phyloP scores from a whole-genome alignment of 2,113 vertebrate species.

The Nothobranchius kuhntae region DNA sequence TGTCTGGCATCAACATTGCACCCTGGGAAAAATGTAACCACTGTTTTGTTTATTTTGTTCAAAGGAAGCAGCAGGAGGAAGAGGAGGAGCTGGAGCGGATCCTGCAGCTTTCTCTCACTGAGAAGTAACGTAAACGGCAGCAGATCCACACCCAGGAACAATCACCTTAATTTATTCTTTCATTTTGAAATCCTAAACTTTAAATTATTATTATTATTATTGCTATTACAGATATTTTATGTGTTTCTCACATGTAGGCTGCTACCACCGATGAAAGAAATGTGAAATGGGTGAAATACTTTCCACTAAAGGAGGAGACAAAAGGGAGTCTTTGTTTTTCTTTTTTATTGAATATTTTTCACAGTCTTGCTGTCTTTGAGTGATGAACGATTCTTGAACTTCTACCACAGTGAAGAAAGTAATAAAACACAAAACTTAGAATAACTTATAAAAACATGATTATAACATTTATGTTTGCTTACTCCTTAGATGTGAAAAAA shows the following conservation, averaged over 20 bases:
- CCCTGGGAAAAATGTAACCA: too few relatives aligned
- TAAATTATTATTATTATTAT: conserved; percentile 71
- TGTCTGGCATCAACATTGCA: too few relatives aligned
- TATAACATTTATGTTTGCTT: conserved; percentile 72
- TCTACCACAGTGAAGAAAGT: conserved; percentile 52
- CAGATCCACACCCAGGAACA: conserved; percentile 42
- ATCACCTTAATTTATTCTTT: conserved; percentile 76
- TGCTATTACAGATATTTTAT: conserved; percentile 56
- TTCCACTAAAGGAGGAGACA: conserved; percentile 27
- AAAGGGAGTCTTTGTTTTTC: conserved; percentile 47
- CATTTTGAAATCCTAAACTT: conserved; percentile 67
- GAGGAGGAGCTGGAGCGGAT: conserved; percentile 91
- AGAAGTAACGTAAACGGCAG: conserved; percentile 81
- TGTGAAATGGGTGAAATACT: background rate
- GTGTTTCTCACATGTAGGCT: conserved; percentile 60
- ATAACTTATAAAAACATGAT: conserved; percentile 59
- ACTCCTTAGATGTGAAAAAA: conserved; percentile 67
- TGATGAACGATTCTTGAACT: conserved; percentile 67
- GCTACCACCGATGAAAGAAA: conserved; percentile 39
- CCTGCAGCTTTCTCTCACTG: conserved; percentile 90
- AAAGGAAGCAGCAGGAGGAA: conserved; percentile 77
- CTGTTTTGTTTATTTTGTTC: conserved; percentile 1
- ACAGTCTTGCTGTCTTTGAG: conserved; percentile 72
- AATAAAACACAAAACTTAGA: conserved; percentile 55
- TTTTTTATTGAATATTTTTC: conserved; percentile 65